Evolutionary conservation across 2,888 invertebrate genomes (phyloP).

Genomic region (Tethea ocularis): DNA sequence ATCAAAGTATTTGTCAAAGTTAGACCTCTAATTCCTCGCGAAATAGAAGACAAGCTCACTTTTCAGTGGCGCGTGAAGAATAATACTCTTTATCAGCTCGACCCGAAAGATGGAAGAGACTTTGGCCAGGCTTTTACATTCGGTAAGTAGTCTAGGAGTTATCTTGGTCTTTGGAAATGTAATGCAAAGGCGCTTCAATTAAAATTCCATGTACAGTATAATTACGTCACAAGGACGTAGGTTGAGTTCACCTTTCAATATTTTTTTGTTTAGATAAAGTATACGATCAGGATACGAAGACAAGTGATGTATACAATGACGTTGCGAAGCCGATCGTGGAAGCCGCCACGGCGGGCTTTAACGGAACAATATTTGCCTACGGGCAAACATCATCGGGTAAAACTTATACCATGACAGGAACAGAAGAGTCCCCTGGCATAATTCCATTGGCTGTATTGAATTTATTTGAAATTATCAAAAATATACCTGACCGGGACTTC

Average conservation of each 20-base stretch:
- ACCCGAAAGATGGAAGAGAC: conserved; percentile 73
- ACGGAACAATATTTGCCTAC: conserved; percentile 95
- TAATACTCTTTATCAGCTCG: conserved; percentile 83
- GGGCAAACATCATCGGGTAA: conserved; percentile 96
- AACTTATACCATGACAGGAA: conserved; percentile 93
- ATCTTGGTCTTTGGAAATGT: neutral
- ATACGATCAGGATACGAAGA: conserved; percentile 84
- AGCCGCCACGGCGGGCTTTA: conserved; percentile 88
- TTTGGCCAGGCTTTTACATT: conserved; percentile 61
- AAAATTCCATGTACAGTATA: conserved; percentile 31
- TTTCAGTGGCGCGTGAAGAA: conserved; percentile 85
- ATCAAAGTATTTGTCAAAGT: conserved; percentile 91
- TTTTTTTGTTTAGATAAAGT: conserved; percentile 86
- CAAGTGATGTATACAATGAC: conserved; percentile 85
- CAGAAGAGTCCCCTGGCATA: conserved; percentile 87
- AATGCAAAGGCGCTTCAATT: conserved; percentile 26
- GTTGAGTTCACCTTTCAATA: conserved; percentile 21
- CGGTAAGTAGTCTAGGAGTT: conserved; percentile 59
- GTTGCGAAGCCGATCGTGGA: conserved; percentile 89
- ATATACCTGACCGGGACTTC: conserved; percentile 87
- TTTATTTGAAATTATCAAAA: conserved; percentile 87
- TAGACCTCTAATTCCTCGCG: conserved; percentile 86
- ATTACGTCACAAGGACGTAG: conserved; percentile 33
- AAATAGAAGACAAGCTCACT: conserved; percentile 82
- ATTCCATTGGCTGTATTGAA: conserved; percentile 88